Evolutionary conservation across 2,888 invertebrate genomes (phyloP).

Genomic region (Xylocampa areola): DNA sequence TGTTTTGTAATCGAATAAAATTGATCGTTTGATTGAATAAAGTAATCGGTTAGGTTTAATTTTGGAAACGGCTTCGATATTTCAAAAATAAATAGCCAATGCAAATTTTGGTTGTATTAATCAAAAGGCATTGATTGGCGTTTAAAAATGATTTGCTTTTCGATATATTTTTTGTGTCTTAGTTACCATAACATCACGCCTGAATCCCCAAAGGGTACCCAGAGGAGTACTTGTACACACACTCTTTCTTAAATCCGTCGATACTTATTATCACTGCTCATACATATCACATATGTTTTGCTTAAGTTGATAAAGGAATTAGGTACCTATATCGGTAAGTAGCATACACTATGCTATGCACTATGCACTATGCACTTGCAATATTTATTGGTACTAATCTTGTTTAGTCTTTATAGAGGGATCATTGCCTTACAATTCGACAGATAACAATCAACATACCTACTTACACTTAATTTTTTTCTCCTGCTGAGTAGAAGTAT

Average conservation of each 20-base stretch:
- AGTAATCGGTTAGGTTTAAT: constrained; percentile 20
- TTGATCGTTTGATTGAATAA: constrained; percentile 30
- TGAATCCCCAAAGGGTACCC: too few relatives aligned
- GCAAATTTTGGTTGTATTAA: neutral
- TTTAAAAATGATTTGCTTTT: neutral
- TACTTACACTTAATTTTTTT: too few relatives aligned
- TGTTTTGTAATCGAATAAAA: constrained; percentile 35
- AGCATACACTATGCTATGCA: too few relatives aligned
- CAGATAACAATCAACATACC: too few relatives aligned
- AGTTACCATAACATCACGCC: too few relatives aligned
- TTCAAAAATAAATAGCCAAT: constrained; percentile 19
- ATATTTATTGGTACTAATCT: too few relatives aligned
- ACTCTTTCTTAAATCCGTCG: too few relatives aligned
- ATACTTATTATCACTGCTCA: neutral
- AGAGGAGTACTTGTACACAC: too few relatives aligned
- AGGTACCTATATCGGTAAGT: neutral
- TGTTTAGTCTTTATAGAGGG: too few relatives aligned
- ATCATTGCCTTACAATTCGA: too few relatives aligned
- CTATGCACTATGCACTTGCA: too few relatives aligned
- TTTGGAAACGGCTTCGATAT: constrained; percentile 17
- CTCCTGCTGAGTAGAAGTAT: too few relatives aligned
- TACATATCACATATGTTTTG: neutral
- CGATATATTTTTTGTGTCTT: neutral
- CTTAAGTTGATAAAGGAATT: neutral
- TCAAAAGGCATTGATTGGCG: neutral